Percentiles rank a stretch among this genome's conserved stretches.
phyloP scores from a whole-genome alignment of 2,113 vertebrate species.

The Atlantisia rogersi region DNA sequence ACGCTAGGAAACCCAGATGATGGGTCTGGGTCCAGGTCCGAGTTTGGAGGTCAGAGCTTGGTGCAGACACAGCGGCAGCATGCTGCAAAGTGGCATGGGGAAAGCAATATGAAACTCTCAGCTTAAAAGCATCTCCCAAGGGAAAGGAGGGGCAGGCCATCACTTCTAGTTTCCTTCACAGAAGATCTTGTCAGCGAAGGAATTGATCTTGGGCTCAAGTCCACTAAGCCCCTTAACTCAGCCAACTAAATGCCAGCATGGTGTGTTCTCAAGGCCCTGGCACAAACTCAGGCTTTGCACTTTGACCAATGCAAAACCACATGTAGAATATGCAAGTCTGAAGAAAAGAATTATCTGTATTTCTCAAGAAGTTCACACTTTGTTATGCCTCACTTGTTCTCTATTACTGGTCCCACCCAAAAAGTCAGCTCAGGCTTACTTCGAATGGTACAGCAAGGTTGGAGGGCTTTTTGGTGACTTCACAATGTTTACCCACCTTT shows the following conservation, averaged over 20 bases:
- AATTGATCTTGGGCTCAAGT: not conserved
- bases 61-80: not conserved
- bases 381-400: not conserved
- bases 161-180: not conserved
- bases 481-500: not conserved
- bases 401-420: not conserved
- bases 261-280: not conserved
- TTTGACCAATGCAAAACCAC: not conserved
- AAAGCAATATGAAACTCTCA: not conserved
- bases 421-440: not conserved
- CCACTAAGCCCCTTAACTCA: not conserved
- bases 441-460: not conserved
- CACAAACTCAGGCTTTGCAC: not conserved
- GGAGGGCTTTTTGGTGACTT: not conserved
- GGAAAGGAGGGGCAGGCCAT: not conserved
- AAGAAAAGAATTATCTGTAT: not conserved
- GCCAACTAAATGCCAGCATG: not conserved
- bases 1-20: not conserved
- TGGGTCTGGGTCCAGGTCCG: not conserved
- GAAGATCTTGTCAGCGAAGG: not conserved
- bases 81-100: not conserved
- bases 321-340: not conserved
- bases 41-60: not conserved
- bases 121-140: not conserved
- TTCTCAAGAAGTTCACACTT: not conserved